Evolutionary conservation across 2,113 vertebrate species (phyloP), one percentile per base, ranked within the genome.

Genomic region (Gymnorhina tibicen): DNA sequence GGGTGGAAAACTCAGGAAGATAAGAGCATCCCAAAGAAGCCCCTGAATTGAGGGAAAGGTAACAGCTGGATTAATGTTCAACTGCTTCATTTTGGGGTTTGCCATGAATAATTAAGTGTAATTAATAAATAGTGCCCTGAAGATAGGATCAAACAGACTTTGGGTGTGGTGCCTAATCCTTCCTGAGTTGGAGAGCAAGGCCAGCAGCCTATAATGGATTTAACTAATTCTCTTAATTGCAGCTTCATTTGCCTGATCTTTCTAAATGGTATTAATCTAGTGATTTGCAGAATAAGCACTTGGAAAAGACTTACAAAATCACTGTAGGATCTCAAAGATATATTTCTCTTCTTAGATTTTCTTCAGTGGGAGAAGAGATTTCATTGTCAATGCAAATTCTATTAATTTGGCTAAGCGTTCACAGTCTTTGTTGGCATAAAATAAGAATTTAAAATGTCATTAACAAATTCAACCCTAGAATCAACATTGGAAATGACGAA

Each of bases 151-250:
- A 95, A 93, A 81, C 44, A 93, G 95, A 95, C 24, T 89, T 95
- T 96, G 96, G 96, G 96, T 89, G 95, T 96, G 95, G 96, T 96
- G 78, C n/a, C 91, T 96, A 96, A 97, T 97, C 89, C 81, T 94
- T 96, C 95, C 96, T 95, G 96, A 87, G 94, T 91, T 97, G 94
- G 95, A 53, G 87, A 96, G 96, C 64, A 95, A 95, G 96, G 95
- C 95, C 89, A 97, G 89, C 95, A 96, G 89, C 53, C 95, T 89
- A 89, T 87, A 97, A 96, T 97, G 95, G 89, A 97, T 96, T 97
- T 97, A 96, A 96, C 95, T 97, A 96, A 97, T 97, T 97, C 94
- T 93, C 85, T 96, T 97, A 97, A 97, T 97, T 95, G 94, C 90
- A 94, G 95, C 93, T 95, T 95, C 95, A 96, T 97, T 96, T 96